phyloP scores from a whole-genome alignment of 2,888 invertebrate species.

The Andrena fulva region DNA sequence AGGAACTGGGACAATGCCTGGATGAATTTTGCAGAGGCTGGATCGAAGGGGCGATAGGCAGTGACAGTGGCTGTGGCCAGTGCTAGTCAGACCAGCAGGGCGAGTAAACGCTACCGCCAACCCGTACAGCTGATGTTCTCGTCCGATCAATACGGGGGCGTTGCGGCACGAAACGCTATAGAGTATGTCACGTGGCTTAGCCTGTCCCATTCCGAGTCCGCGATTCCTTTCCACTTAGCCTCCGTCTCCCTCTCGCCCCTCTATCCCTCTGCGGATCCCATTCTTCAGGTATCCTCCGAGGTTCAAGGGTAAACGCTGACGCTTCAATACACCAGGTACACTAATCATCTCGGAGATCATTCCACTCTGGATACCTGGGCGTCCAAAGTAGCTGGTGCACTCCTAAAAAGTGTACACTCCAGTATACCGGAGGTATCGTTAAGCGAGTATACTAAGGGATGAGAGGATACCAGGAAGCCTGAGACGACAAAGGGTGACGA shows the following conservation, averaged over 20 bases:
- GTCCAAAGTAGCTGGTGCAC: too few relatives aligned
- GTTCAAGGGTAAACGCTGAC: not conserved
- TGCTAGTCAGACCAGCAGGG: conserved; percentile 53
- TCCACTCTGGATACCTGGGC: too few relatives aligned
- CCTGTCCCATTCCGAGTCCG: conserved; percentile 72
- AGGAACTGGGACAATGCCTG: too few relatives aligned
- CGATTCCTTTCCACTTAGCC: conserved; percentile 53
- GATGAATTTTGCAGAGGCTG: too few relatives aligned
- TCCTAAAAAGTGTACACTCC: too few relatives aligned
- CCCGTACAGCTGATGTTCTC: conserved; percentile 78
- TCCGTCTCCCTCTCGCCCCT: not conserved
- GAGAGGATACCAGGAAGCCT: too few relatives aligned
- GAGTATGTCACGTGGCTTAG: conserved; percentile 78
- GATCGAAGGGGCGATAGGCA: conserved; percentile 12
- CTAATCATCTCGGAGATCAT: too few relatives aligned
- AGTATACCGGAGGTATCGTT: too few relatives aligned
- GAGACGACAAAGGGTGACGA: not conserved
- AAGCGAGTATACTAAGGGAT: too few relatives aligned
- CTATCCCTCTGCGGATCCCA: not conserved
- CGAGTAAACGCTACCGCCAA: conserved; percentile 74
- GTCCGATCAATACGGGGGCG: conserved; percentile 81
- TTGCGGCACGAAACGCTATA: conserved; percentile 81
- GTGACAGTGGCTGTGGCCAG: conserved; percentile 48
- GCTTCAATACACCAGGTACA: not conserved
- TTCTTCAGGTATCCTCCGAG: conserved; percentile 14